Base-by-base conservation (phyloP, 2,113 vertebrate genomes). In the Nerophis ophidion region DNA sequence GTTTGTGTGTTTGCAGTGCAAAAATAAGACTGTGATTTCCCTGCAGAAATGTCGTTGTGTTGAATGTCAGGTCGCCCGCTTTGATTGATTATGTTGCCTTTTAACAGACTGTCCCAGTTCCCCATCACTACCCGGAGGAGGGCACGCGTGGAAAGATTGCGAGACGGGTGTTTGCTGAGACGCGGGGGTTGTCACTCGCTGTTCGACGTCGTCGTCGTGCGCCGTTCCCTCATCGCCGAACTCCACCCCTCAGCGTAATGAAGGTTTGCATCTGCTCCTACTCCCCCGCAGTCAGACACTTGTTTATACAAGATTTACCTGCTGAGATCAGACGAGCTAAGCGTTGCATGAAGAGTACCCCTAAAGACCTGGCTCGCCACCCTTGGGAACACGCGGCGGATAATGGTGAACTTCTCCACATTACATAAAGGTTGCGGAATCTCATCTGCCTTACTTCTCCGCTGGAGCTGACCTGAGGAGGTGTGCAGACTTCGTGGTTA, bases 71-170 rank as follows among this genome's bases (percentile, higher is more conserved):
- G 13, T 71, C 79, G 78, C 70, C 71, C 72, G 69, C 71, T 79
- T 77, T 84, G 86, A 88, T 81, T 83, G 84, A 88, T 86, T 81
- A 81, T 75, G 75, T 82, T 85, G 84, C 73, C 83, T 88, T 88
- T 86, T 80, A 74, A 66, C 48, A 68, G 70, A 65, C 60, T 63
- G 66, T 82, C 81, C 80, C 77, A 66, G 68, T 57, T 65, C 67
- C 80, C 70, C 76, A 66, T 76, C 68, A 52, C 72, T 19, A 74
- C 65, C 69, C 71, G 61, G 76, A 76, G 71, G 78, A 74, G 60
- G 61, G 53, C 51, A 53, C 4, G 71, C 57, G 65, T 66, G 48
- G 61, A 65, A 77, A 73, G 61, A 66, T 19, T 57, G 60, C 35
- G 4, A 73, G 64, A 65, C 44, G 65, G 74, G 81, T 71, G 85